Percentiles rank a stretch among this genome's conserved stretches.
Evolutionary conservation across 2,888 invertebrate genomes (phyloP).

Genomic region (Cataglyphis albicans): DNA sequence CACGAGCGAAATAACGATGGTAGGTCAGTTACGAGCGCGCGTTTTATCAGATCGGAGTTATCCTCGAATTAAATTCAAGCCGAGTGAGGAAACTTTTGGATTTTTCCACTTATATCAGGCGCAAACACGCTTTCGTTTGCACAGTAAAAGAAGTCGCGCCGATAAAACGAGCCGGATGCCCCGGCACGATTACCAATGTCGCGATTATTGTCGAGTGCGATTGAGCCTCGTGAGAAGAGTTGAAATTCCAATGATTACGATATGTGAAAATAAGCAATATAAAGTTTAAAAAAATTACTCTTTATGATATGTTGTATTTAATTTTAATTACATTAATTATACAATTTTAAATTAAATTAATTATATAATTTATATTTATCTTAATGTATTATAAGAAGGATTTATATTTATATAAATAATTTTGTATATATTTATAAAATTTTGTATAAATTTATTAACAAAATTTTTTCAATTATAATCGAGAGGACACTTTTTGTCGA

Average conservation of each 20-base stretch:
- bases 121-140: conserved; percentile 33
- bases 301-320: neutral
- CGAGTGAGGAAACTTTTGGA: neutral
- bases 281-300: neutral
- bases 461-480: neutral
- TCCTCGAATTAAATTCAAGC: neutral
- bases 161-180: conserved; percentile 23
- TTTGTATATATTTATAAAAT: too few relatives aligned
- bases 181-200: neutral
- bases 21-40: conserved; percentile 55
- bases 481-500: neutral
- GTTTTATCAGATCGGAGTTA: conserved; percentile 15
- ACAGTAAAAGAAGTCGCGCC: conserved; percentile 11
- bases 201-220: neutral
- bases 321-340: neutral
- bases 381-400: neutral
- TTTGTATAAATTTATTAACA: neutral
- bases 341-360: too few relatives aligned
- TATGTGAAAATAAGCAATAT: neutral
- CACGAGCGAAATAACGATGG: conserved; percentile 24
- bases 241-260: neutral
- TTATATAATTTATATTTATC: too few relatives aligned
- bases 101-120: conserved; percentile 34
- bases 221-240: neutral
- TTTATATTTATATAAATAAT: neutral